Evolutionary conservation across 2,888 invertebrate species (phyloP).

Genomic region (Pantelozetes paolii): DNA sequence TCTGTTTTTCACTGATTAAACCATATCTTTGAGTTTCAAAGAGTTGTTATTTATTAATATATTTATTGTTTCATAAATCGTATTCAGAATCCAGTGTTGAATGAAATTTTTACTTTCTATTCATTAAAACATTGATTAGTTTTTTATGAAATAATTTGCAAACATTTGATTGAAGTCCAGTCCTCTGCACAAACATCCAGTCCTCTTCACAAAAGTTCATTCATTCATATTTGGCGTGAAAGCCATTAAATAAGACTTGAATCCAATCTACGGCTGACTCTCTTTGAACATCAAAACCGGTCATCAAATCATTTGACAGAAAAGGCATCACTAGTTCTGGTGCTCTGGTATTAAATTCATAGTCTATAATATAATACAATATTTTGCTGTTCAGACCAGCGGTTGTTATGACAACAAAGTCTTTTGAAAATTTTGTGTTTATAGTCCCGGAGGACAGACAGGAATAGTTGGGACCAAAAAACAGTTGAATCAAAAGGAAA

Average conservation of each 20-base stretch:
- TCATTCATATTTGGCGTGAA: neutral
- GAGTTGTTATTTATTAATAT: too few species aligned
- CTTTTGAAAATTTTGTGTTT: neutral
- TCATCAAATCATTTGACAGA: conserved; percentile 9
- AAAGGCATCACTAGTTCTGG: neutral
- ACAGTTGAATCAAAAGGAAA: neutral
- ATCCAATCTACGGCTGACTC: neutral
- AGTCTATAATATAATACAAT: neutral
- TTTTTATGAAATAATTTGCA: too few species aligned
- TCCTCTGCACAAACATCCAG: too few species aligned
- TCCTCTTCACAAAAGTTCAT: too few species aligned
- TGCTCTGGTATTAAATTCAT: neutral
- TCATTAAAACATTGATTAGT: too few species aligned
- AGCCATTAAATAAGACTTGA: neutral
- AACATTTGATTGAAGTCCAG: too few species aligned
- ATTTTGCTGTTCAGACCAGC: neutral
- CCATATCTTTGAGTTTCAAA: too few species aligned
- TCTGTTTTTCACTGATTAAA: too few species aligned
- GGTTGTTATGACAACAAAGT: neutral
- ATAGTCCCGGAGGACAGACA: neutral
- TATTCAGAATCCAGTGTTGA: too few species aligned
- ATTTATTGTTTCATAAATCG: too few species aligned
- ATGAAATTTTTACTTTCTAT: too few species aligned
- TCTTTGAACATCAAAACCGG: conserved; percentile 13
- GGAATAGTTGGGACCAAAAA: neutral